A percentile compares a stretch with the other conserved stretches of the same genome.
Evolutionary conservation across 2,797 vertebrate genomes (phyloP).

Genomic region (Telmatherina bonti): DNA sequence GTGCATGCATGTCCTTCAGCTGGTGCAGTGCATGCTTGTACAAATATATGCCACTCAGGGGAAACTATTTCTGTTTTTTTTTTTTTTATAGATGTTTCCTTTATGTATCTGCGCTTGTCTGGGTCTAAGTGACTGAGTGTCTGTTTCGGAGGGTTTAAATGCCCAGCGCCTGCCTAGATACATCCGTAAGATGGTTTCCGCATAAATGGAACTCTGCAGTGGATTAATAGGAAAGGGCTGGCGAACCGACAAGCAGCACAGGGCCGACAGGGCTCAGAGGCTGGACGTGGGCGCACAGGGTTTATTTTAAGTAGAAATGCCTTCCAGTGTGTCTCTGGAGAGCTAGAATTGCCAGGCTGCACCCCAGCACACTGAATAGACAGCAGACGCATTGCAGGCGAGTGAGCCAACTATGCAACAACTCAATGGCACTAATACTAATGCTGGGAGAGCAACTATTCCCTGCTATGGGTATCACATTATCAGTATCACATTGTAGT

Average conservation of each 20-base stretch:
- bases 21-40: constrained; percentile 34
- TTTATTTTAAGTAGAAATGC: constrained; percentile 85
- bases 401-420: constrained; percentile 74
- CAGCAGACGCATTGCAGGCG: constrained; percentile 78
- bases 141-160: constrained; percentile 66
- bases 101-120: constrained; percentile 59
- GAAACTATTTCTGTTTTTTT: constrained; percentile 48
- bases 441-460: constrained; percentile 63
- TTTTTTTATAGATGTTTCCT: constrained; percentile 48
- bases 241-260: constrained; percentile 69
- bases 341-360: constrained; percentile 75
- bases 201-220: constrained; percentile 76
- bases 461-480: constrained; percentile 67
- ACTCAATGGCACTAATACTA: constrained; percentile 71
- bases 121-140: constrained; percentile 53
- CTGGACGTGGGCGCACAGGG: constrained; percentile 77
- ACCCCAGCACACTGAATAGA: constrained; percentile 72
- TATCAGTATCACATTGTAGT: constrained; percentile 72
- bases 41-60: constrained; percentile 37
- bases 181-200: constrained; percentile 78
- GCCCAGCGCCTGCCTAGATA: constrained; percentile 71
- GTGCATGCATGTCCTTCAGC: constrained; percentile 34
- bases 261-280: constrained; percentile 69
- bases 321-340: constrained; percentile 81
- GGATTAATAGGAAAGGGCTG: constrained; percentile 81